phyloP scores from a whole-genome alignment of 2,113 vertebrate species.

The Tiliqua scincoides region DNA sequence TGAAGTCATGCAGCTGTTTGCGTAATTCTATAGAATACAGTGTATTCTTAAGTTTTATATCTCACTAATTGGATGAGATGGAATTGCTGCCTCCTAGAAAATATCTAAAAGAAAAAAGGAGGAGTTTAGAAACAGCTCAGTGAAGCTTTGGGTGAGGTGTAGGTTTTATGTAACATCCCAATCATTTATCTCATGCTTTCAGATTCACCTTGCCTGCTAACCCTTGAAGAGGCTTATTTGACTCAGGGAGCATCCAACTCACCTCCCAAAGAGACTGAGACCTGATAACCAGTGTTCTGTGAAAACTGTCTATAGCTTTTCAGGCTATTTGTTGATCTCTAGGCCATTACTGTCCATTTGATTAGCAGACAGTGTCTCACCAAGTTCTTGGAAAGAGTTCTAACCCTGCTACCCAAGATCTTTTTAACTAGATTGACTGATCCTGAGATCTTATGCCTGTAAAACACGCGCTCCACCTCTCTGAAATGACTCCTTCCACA shows the following conservation, averaged over 20 bases:
- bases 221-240: not conserved
- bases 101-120: not conserved
- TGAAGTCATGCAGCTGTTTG: not conserved
- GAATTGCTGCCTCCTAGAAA: not conserved
- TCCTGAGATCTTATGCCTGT: not conserved
- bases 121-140: not conserved
- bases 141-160: fast-evolving
- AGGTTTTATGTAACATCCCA: slow-evolving; percentile 9
- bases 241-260: not conserved
- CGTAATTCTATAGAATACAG: no score
- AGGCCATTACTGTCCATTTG: no score
- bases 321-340: no score
- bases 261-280: not conserved
- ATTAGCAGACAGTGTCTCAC: no score
- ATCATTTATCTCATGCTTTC: not conserved
- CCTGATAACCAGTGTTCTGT: not conserved
- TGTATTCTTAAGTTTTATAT: no score
- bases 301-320: no score
- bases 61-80: not conserved
- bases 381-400: no score
- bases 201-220: not conserved
- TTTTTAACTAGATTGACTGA: no score
- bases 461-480: not conserved
- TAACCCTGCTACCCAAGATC: no score
- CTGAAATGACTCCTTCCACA: not conserved